Conservation (phyloP, 2,888 invertebrate species). For the Hydraecia micacea region DNA sequence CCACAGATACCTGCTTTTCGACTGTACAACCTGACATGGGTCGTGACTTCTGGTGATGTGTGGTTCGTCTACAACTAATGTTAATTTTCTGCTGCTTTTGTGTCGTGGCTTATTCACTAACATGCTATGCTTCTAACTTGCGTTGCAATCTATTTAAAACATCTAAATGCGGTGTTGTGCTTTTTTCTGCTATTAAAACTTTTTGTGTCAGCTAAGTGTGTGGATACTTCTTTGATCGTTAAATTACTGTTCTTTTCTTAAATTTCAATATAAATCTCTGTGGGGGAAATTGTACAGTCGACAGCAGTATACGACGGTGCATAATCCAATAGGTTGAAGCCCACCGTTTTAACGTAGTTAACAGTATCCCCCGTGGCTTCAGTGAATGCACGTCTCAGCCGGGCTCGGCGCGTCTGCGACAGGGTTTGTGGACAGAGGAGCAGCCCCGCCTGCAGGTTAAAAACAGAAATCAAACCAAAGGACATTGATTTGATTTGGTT, state of each 20-base stretch:
- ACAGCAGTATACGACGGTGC: conserved; percentile 80
- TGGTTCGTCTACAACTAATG: conserved; percentile 53
- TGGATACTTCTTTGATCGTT: neutral
- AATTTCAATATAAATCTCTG: conserved; percentile 5
- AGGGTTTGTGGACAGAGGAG: conserved; percentile 97
- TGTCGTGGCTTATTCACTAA: conserved; percentile 53
- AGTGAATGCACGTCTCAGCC: conserved; percentile 96
- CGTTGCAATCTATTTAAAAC: conserved; percentile 45
- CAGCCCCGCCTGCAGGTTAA: conserved; percentile 92
- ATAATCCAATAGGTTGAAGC: conserved; percentile 84
- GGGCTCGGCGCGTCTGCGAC: conserved; percentile 96
- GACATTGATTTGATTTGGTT: conserved; percentile 80
- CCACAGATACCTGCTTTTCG: conserved; percentile 80
- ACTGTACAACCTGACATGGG: conserved; percentile 84
- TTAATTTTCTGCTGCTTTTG: conserved; percentile 32
- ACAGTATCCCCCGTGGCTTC: conserved; percentile 96
- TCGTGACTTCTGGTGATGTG: conserved; percentile 34
- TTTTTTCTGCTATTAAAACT: conserved; percentile 11
- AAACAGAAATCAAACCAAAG: conserved; percentile 85
- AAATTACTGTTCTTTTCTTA: conserved; percentile 18
- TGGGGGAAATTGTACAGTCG: conserved; percentile 84
- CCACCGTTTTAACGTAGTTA: conserved; percentile 97
- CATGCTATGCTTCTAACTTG: conserved; percentile 57
- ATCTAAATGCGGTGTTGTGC: conserved; percentile 50
- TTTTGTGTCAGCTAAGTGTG: conserved; percentile 25